Evolutionary conservation across 2,888 invertebrate genomes (phyloP).

Genomic region (Lymantria dispar): DNA sequence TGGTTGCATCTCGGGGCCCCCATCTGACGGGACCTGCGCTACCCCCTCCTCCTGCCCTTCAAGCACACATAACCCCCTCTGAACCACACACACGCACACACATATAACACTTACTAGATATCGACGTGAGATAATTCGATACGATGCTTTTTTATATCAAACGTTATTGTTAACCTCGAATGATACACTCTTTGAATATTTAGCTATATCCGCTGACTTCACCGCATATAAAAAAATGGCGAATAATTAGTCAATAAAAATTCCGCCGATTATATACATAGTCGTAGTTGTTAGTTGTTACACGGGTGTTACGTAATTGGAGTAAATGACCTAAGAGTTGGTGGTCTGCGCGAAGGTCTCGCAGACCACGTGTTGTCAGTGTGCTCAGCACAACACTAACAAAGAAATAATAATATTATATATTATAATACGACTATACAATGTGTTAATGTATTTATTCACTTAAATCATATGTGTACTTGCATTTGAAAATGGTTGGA

Average conservation of each 20-base stretch:
- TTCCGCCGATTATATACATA: constrained; percentile 77
- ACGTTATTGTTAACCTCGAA: constrained; percentile 76
- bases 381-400: constrained; percentile 14
- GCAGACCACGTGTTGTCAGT: constrained; percentile 57
- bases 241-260: constrained; percentile 83
- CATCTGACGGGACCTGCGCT: constrained; percentile 33
- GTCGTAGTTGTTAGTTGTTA: constrained; percentile 68
- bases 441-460: not conserved
- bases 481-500: not conserved
- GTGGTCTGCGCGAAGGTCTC: constrained; percentile 67
- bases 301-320: constrained; percentile 80
- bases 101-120: constrained; percentile 43
- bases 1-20: constrained; percentile 56
- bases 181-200: constrained; percentile 82
- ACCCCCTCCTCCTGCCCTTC: not conserved
- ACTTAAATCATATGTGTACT: not conserved
- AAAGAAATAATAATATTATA: not conserved
- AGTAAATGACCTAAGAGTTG: constrained; percentile 77
- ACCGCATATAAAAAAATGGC: constrained; percentile 76
- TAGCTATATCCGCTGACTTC: constrained; percentile 82
- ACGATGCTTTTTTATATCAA: constrained; percentile 57
- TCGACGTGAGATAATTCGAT: constrained; percentile 68
- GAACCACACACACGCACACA: not conserved
- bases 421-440: not conserved
- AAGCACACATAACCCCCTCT: not conserved